Evolutionary conservation across 2,113 vertebrate species (phyloP).

Genomic region (Misgurnus anguillicaudatus): DNA sequence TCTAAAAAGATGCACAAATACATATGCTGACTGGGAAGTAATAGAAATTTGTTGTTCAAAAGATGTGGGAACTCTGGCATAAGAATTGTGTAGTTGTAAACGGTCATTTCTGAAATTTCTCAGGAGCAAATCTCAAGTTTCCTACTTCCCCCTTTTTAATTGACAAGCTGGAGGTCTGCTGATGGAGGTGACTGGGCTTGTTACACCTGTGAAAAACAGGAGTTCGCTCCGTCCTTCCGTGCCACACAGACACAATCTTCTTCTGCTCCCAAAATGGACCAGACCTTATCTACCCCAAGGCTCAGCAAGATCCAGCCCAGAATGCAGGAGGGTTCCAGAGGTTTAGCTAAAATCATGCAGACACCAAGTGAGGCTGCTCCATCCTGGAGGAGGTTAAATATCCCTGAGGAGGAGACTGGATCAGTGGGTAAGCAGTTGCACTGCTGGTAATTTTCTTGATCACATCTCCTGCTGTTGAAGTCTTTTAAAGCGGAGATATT

Average conservation of each 20-base stretch:
- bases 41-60: too few relatives aligned
- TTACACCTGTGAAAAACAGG: constrained; percentile 8
- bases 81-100: constrained; percentile 54
- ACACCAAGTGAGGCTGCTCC: background rate
- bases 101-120: background rate
- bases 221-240: background rate
- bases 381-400: background rate
- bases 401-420: background rate
- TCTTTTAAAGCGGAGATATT: too few relatives aligned
- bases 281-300: background rate
- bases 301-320: background rate
- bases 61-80: background rate
- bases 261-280: background rate
- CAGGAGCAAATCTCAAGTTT: background rate
- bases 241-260: background rate
- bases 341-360: background rate
- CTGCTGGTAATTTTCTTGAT: background rate
- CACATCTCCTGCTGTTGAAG: too few relatives aligned
- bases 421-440: constrained; percentile 21
- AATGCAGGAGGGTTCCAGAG: background rate
- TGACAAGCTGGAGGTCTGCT: constrained; percentile 46
- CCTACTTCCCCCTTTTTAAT: background rate
- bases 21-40: too few relatives aligned
- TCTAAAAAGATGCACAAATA: too few relatives aligned
- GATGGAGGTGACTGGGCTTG: constrained; percentile 41